Evolutionary conservation across 2,888 invertebrate genomes (phyloP), one percentile per base, ranked within the genome.

Genomic region (Adela reaumurella): DNA sequence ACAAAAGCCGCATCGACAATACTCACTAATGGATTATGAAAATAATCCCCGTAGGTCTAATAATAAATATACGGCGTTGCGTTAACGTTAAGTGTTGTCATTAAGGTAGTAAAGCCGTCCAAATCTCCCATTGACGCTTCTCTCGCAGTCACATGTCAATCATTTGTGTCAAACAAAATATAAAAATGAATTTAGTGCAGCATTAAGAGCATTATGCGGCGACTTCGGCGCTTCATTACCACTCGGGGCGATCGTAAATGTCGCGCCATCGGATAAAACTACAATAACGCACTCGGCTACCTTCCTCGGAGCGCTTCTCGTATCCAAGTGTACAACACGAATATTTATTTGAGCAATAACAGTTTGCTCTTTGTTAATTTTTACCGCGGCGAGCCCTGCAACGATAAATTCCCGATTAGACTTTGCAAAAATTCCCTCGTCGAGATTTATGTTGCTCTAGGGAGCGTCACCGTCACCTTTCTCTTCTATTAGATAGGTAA

Each of bases 91-190:
- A 35, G 35, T 35, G 35, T 35, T 35, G 67, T 76, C 74, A 64
- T 63, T 62, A 55, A 72, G 64, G 51, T 67, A 65, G 63, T 78
- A 74, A 76, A 74, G 61, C 59, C 64, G 61, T 69, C 68, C 59
- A 53, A 58, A 57, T 53, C 58, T 56, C 59, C 59, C 55, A 62
- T 59, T 59, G 57, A 58, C 50, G 51, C 48, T 46, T 52, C 53
- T 53, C 57, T 54, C 48, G 53, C 57, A 61, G 63, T 65, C 67
- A 65, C 70, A 69, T 69, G 76, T 79, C 78, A 77, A 78, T 79
- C 76, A 76, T 68, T 68, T 64, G 65, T 59, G 79, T 79, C 78
- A 79, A 79, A 79, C 79, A 78, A 78, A 78, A 65, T 72, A 76
- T 78, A 74, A 78, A 78, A 78, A 70, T 70, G 67, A 73, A 77